Evolutionary conservation across 2,888 invertebrate species (phyloP).

Genomic region (Pseudococcus jackbeardsleyi): DNA sequence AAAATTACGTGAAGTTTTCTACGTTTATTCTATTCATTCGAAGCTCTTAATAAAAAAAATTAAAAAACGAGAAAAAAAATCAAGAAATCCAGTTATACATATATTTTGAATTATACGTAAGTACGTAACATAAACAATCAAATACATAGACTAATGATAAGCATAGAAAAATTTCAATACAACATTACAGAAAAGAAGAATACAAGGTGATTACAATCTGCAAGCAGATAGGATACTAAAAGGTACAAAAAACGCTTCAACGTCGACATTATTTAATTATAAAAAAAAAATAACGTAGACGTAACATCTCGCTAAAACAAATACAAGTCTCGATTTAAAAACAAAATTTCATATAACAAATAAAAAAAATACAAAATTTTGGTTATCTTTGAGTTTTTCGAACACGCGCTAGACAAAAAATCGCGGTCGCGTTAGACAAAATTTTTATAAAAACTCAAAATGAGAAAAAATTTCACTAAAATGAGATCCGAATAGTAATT

Average conservation of each 20-base stretch:
- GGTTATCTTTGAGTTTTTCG: conserved; percentile 18
- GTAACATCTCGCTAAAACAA: conserved; percentile 1
- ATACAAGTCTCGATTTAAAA: not conserved
- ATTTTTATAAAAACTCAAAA: conserved; percentile 29
- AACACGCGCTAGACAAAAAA: conserved; percentile 13
- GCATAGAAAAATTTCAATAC: conserved; percentile 15
- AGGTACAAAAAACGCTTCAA: conserved; percentile 1
- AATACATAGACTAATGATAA: not conserved
- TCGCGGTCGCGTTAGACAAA: not conserved
- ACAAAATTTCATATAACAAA: conserved; percentile 5
- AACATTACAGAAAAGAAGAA: conserved; percentile 5
- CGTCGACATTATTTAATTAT: conserved; percentile 4
- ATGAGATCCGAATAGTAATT: conserved; percentile 29
- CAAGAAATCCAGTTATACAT: not conserved
- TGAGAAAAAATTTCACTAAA: conserved; percentile 29
- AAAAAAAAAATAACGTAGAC: conserved; percentile 8
- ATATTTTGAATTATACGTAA: not conserved
- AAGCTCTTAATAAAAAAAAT: too few species aligned
- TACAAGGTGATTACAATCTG: not conserved
- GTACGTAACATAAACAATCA: not conserved
- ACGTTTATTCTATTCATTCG: too few species aligned
- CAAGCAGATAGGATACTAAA: conserved; percentile 10
- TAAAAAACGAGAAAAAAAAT: not conserved
- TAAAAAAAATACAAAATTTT: conserved; percentile 38
- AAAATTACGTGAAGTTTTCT: too few species aligned